Percentiles rank a stretch among this genome's conserved stretches.
These are phyloP conservation scores for Chromis chromis DNA, from an alignment of 2,797 vertebrate genomes.

Conservation along the genomic window DNA sequence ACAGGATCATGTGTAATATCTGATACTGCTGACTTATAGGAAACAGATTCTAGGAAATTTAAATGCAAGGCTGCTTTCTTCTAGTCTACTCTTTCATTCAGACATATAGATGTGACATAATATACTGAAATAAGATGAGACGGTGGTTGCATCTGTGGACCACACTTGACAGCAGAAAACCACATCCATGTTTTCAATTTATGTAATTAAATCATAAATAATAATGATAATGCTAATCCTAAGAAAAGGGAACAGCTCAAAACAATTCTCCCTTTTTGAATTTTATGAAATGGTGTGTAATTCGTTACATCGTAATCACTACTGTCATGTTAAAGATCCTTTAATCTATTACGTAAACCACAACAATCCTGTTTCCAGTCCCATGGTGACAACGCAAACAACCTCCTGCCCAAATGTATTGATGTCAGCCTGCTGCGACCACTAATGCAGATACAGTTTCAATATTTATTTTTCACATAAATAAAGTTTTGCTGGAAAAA, in stretches of 20 bases:
- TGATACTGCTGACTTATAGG: neutral
- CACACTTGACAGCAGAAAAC: neutral
- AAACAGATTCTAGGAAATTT: neutral
- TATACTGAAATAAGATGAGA: conserved; percentile 3
- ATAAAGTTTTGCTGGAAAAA: conserved; percentile 61
- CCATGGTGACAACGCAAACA: conserved; percentile 33
- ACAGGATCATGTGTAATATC: neutral
- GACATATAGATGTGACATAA: neutral
- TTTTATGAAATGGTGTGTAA: neutral
- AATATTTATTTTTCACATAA: conserved; percentile 73
- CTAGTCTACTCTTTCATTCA: neutral
- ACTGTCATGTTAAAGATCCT: conserved; percentile 19
- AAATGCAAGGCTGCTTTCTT: neutral
- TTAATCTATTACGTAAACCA: conserved; percentile 28
- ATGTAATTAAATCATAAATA: neutral
- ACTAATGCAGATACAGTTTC: conserved; percentile 71
- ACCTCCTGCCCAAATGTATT: conserved; percentile 55
- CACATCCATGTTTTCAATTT: neutral
- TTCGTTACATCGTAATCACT: conserved; percentile 12
- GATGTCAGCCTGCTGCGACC: conserved; percentile 67
- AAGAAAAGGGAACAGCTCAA: neutral
- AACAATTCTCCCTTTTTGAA: neutral
- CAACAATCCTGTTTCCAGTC: conserved; percentile 47
- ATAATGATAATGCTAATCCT: neutral
- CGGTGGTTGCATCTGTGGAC: neutral